These are phyloP conservation scores for Campylomormyrus numenius DNA, from an alignment of 2,113 vertebrate species.

Conservation along the genomic window DNA sequence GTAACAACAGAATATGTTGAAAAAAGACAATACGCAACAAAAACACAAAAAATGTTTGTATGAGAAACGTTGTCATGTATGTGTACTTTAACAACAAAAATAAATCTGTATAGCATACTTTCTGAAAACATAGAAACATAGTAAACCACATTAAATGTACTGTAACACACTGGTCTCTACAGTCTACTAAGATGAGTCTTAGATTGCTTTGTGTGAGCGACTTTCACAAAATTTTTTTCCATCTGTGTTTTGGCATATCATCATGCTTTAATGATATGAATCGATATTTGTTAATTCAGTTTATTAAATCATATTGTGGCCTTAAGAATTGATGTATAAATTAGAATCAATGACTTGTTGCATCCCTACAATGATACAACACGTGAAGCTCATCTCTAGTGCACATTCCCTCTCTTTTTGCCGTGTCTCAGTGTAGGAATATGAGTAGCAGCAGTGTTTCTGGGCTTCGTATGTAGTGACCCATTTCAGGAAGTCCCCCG, in stretches of 20 bases:
- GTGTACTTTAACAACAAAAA: not conserved
- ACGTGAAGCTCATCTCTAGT: not conserved
- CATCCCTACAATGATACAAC: not conserved
- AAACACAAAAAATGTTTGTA: not conserved
- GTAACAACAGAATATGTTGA: not conserved
- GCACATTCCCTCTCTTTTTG: not conserved
- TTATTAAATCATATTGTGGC: too few relatives aligned
- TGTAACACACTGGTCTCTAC: not conserved
- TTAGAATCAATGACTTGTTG: not conserved
- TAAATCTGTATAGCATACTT: not conserved
- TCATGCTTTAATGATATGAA: not conserved
- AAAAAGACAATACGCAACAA: not conserved
- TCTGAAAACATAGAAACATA: not conserved
- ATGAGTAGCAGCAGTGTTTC: not conserved
- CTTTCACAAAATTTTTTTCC: not conserved
- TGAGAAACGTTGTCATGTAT: not conserved
- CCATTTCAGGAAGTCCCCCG: not conserved
- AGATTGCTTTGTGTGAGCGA: not conserved
- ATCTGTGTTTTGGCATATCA: not conserved
- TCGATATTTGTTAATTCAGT: not conserved
- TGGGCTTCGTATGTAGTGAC: not conserved
- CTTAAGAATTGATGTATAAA: not conserved
- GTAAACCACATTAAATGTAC: not conserved
- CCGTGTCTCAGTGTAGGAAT: not conserved
- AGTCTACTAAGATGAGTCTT: not conserved